Conservation (phyloP, 2,113 vertebrate species). For the Phylloscopus trochiloides region DNA sequence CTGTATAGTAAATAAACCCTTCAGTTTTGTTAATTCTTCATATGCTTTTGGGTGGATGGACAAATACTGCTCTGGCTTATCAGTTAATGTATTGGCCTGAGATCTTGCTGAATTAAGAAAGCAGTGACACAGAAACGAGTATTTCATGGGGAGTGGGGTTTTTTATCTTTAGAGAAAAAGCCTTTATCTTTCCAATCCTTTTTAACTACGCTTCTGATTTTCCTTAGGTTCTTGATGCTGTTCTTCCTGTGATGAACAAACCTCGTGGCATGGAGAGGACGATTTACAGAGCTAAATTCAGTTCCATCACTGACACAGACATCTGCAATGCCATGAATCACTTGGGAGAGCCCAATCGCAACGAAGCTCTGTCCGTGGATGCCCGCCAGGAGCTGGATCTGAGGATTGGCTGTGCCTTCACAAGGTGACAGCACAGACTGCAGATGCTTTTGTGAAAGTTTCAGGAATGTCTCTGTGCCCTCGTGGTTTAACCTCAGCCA, state of each 20-base stretch:
- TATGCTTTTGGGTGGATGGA: not conserved
- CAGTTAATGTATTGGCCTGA: not conserved
- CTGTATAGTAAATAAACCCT: not conserved
- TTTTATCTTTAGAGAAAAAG: not conserved
- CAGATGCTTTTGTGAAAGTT: not conserved
- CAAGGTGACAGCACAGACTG: constrained; percentile 77
- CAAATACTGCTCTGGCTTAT: not conserved
- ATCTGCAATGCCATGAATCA: constrained; percentile 92
- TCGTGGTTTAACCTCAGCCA: not conserved
- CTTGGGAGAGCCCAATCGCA: constrained; percentile 89
- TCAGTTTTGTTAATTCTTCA: not conserved
- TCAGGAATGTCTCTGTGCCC: not conserved
- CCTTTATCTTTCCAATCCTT: not conserved
- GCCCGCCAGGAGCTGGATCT: constrained; percentile 97
- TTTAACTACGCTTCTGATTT: not conserved
- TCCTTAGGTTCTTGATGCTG: constrained; percentile 87
- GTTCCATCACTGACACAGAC: constrained; percentile 96
- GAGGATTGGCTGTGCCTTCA: constrained; percentile 96
- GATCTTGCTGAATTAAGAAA: not conserved
- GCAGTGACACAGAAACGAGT: not conserved
- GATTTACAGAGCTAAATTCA: constrained; percentile 91
- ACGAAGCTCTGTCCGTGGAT: constrained; percentile 92
- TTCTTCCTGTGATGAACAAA: constrained; percentile 87
- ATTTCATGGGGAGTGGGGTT: not conserved
- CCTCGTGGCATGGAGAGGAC: constrained; percentile 68